Base-by-base conservation (phyloP, 37 sponge, comb jelly and placozoan species). In the Halichondria panicea region DNA sequence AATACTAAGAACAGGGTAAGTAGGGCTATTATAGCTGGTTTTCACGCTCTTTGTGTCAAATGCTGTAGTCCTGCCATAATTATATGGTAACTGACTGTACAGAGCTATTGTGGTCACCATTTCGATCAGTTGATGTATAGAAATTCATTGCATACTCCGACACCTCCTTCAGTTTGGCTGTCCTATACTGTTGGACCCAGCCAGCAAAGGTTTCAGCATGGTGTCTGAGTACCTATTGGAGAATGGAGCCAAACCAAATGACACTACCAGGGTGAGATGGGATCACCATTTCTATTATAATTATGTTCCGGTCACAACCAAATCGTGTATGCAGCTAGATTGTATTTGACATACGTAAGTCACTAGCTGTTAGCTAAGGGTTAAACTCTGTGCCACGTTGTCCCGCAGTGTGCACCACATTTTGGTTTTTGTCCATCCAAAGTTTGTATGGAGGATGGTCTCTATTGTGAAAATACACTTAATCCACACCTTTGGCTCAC, bases 171-270 rank as follows among this genome's bases (percentile, higher is more conserved):
- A 78, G 78, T 67, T 35, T 54, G 58, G 56, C 19, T 36, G 53
- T 4, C 68, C 78, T 13, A 27, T 78, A 21, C 31, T 78, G 3
- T 12, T 55, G 19, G 28, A 50, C 25, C 67, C 66, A 9, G 67
- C 78, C 13, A 15, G 22, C 28, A 78, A 78, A 35, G 78, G 78
- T 27, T 78, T 78, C 41, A 48, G 56, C 39, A 67, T 78, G 57
- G 43, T 78, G 19, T 7, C 56, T 22, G 54, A 78, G 31, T 67
- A 25, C 28, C 53, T 78, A 27, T 41, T 78, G 39, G 57, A 78
- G 54, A 66, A 78, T 78, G 78, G 78, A 34, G 68, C 78, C 35
- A 46, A 65, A 11, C 40, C 55, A 28, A 36, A 78, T 22, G 37
- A 37, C 5, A 57, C 38, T 4, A 3, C 54, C 21, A 45, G 31